These are phyloP conservation scores for Epirrita christyi DNA, from an alignment of 2,888 invertebrate species.

Conservation along the genomic window DNA sequence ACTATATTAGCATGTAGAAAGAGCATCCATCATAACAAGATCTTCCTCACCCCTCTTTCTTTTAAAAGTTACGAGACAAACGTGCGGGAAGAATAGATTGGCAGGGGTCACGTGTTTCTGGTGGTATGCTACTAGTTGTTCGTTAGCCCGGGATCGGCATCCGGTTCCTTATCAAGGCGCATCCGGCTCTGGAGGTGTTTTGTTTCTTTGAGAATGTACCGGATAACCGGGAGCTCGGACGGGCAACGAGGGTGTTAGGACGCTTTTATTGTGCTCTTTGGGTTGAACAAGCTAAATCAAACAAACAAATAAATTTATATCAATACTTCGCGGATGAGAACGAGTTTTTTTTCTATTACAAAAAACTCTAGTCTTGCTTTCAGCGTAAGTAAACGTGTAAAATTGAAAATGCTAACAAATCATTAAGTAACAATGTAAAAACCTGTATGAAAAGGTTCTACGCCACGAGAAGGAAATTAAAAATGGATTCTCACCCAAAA, in stretches of 20 bases:
- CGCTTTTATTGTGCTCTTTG: slow-evolving; percentile 2
- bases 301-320: no score
- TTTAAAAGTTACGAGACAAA: slow-evolving; percentile 26
- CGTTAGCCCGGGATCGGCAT: slow-evolving; percentile 68
- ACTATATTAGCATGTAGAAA: slow-evolving; percentile 60
- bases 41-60: slow-evolving; percentile 35
- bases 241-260: slow-evolving; percentile 9
- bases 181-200: slow-evolving; percentile 66
- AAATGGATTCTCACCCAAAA: slow-evolving; percentile 27
- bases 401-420: background rate
- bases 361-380: no score
- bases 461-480: slow-evolving; percentile 17
- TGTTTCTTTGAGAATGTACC: slow-evolving; percentile 69
- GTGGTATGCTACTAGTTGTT: slow-evolving; percentile 64
- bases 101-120: slow-evolving; percentile 48
- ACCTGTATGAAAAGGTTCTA: background rate
- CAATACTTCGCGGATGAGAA: no score
- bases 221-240: slow-evolving; percentile 48
- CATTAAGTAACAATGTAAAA: background rate
- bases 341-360: no score
- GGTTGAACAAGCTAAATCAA: no score
- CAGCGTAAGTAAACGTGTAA: no score
- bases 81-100: slow-evolving; percentile 30
- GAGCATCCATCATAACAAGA: slow-evolving; percentile 44
- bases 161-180: slow-evolving; percentile 73